Conservation (phyloP, 2,888 invertebrate genomes). For the Geotrupes spiniger region DNA sequence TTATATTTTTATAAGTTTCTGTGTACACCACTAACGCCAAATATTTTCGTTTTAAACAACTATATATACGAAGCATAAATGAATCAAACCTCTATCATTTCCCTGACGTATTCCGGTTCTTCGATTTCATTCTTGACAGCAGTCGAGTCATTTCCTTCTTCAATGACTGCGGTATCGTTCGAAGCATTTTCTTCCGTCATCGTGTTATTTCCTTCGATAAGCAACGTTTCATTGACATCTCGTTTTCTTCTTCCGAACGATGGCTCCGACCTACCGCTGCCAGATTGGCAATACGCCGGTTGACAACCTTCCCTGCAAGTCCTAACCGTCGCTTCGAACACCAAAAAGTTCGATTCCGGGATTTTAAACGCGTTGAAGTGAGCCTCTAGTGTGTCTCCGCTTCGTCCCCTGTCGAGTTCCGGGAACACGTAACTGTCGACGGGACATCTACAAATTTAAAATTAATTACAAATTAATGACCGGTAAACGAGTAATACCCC, state of each 20-base stretch:
- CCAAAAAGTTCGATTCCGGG: slow-evolving; percentile 89
- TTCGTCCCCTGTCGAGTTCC: slow-evolving; percentile 80
- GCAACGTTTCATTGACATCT: slow-evolving; percentile 49
- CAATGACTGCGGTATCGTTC: slow-evolving; percentile 33
- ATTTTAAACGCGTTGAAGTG: slow-evolving; percentile 93
- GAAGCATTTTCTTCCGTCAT: slow-evolving; percentile 34
- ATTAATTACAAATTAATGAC: neutral
- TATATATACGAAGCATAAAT: too few species aligned
- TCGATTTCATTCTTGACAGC: slow-evolving; percentile 55
- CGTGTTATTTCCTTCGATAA: slow-evolving; percentile 19
- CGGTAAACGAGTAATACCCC: slow-evolving; percentile 60
- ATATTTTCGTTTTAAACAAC: neutral
- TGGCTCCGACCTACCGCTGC: slow-evolving; percentile 75
- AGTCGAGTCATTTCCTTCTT: slow-evolving; percentile 52
- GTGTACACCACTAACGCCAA: neutral
- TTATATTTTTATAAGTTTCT: too few species aligned
- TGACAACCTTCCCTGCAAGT: slow-evolving; percentile 88
- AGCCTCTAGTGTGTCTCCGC: slow-evolving; percentile 84
- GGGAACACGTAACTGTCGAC: slow-evolving; percentile 91
- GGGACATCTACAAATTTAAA: slow-evolving; percentile 66
- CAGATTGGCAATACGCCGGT: slow-evolving; percentile 82
- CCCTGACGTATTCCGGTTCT: slow-evolving; percentile 72
- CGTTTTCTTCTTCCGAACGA: slow-evolving; percentile 75
- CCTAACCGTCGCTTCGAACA: slow-evolving; percentile 88
- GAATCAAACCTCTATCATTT: slow-evolving; percentile 81